Conservation (phyloP, 1,140 invertebrate genomes). For the Caenorhabditis elegans region DNA sequence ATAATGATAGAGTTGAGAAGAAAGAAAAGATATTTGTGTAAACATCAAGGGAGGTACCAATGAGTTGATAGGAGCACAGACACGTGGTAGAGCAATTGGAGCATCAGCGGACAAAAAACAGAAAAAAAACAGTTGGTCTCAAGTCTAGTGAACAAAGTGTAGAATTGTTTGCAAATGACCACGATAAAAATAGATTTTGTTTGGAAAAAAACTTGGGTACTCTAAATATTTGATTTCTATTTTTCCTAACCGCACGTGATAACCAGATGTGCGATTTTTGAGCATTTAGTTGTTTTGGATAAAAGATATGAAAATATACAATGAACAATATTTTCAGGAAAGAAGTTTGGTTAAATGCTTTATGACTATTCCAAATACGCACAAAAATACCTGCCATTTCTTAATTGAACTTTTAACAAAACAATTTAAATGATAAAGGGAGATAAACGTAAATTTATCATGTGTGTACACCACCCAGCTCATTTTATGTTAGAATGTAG, state of each 20-base stretch:
- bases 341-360: too few species aligned
- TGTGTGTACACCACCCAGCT: too few species aligned
- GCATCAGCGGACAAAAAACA: not conserved
- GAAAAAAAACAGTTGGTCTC: not conserved
- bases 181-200: not conserved
- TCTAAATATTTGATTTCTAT: not conserved
- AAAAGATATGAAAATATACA: too few species aligned
- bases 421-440: too few species aligned
- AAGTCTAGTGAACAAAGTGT: not conserved
- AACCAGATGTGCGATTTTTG: not conserved
- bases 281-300: not conserved
- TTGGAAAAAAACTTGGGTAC: not conserved
- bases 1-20: not conserved
- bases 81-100: constrained; percentile 30
- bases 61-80: not conserved
- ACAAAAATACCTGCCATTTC: too few species aligned
- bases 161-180: too few species aligned
- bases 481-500: too few species aligned
- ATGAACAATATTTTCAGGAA: too few species aligned
- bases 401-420: too few species aligned
- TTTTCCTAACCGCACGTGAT: not conserved
- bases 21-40: constrained; percentile 26
- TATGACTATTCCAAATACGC: too few species aligned
- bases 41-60: constrained; percentile 3
- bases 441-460: too few species aligned